Evolutionary conservation across 1,140 invertebrate genomes (phyloP).

Genomic region (Achatina immaculata): DNA sequence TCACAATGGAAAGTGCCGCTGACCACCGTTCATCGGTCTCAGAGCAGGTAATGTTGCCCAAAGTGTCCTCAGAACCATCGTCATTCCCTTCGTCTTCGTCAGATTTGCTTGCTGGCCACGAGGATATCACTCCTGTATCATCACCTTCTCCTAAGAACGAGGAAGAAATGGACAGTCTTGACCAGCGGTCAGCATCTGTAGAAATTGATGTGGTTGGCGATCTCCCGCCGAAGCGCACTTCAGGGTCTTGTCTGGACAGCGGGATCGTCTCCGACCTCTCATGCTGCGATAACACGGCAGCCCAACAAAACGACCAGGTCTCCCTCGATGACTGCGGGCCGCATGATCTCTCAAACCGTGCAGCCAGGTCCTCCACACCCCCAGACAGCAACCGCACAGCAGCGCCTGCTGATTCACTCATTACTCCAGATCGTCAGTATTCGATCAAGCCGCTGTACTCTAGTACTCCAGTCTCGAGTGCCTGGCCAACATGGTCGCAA

Average conservation of each 20-base stretch:
- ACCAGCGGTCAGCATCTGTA: too few species aligned
- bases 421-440: not conserved
- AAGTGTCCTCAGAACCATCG: too few species aligned
- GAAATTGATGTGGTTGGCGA: not conserved
- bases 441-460: not conserved
- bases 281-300: not conserved
- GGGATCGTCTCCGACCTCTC: not conserved
- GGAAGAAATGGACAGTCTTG: too few species aligned
- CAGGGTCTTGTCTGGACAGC: not conserved
- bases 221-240: not conserved
- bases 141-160: too few species aligned
- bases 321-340: not conserved
- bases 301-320: not conserved
- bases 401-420: not conserved
- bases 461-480: not conserved
- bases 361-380: not conserved
- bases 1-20: too few species aligned
- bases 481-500: not conserved
- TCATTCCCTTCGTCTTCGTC: too few species aligned
- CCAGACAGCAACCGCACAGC: not conserved
- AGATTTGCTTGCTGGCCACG: too few species aligned
- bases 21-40: too few species aligned
- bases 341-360: not conserved
- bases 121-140: too few species aligned
- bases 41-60: too few species aligned